A percentile compares a stretch with the other conserved stretches of the same genome.
Conservation (phyloP, 2,113 vertebrate genomes). For the Elephas maximus region DNA sequence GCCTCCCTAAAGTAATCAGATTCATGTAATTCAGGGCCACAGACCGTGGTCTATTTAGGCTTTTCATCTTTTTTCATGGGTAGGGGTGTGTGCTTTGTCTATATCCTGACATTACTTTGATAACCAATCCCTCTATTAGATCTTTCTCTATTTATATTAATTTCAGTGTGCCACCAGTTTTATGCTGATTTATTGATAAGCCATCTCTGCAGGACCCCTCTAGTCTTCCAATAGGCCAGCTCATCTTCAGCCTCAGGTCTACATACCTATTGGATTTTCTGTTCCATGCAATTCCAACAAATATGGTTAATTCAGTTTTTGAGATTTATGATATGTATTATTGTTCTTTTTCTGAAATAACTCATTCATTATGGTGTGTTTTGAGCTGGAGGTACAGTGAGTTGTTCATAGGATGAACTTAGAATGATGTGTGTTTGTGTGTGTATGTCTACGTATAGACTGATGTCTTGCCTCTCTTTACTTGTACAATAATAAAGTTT, state of each 20-base stretch:
- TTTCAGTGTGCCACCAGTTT: background rate
- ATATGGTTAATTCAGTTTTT: background rate
- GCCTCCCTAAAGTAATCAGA: background rate
- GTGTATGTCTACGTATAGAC: background rate
- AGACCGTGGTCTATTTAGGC: background rate
- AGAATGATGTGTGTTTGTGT: background rate
- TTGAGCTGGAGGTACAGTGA: background rate
- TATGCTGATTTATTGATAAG: background rate
- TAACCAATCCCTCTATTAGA: background rate
- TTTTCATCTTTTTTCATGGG: background rate
- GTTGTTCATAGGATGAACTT: slow-evolving; percentile 9
- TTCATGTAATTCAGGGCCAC: background rate
- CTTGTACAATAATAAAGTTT: background rate
- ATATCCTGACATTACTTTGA: background rate
- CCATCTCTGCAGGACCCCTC: background rate
- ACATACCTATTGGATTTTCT: background rate
- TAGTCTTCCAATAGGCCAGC: background rate
- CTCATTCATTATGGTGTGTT: background rate
- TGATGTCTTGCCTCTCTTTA: background rate
- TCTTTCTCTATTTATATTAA: background rate
- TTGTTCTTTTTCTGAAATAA: slow-evolving; percentile 32
- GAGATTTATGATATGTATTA: background rate
- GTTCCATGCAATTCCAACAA: background rate
- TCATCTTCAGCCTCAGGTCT: background rate
- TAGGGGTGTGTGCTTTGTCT: background rate